Base-by-base conservation (phyloP, 2,113 vertebrate genomes). In the Mirza zaza region DNA sequence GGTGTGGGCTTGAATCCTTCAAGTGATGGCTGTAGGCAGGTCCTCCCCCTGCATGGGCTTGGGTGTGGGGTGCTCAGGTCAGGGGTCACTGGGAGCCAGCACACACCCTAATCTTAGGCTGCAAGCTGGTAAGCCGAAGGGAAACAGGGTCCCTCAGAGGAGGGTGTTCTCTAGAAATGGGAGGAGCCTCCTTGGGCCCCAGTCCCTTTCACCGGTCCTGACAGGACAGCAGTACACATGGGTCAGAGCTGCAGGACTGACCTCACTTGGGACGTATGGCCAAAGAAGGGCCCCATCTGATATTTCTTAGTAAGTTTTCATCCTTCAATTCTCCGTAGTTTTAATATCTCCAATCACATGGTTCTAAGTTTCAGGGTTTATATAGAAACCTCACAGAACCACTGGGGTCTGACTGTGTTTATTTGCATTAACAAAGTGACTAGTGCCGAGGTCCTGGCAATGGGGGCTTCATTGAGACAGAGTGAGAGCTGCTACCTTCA, bases 31-130 rank as follows among this genome's bases (percentile, higher is more conserved):
- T 7, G 0, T 5, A 42, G 34, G 18, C 4, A 61, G 32, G 34
- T 23, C 34, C 21, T 50, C 5, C 21, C 27, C 23, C 6, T 23
- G 32, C 34, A 25, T 0, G 0, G 29, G 25, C 13, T 21, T 34
- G 1, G 2, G 45, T 45, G 45, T 45, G 11, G 10, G 29, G 14
- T 21, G 20, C 2, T 25, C 36, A 61, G 34, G 17, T 21, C 18
- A 14, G 50, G 15, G 36, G 52, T 45, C 14, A 25, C 13, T 9
- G 4, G n/a, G n/a, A 52, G 18, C 25, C 12, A 17, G 45, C 23
- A 61, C 8, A 76, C 59, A 29, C 1, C 18, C 34, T 73, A 36
- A n/a, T 39, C 20, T 29, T 39, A 29, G 81, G 17, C n/a, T 39
- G 8, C 0, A 15, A 17, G 4, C 32, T 12, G 42, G 29, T 8